Evolutionary conservation across 2,888 invertebrate genomes (phyloP).

Genomic region (Parelbella ahira): DNA sequence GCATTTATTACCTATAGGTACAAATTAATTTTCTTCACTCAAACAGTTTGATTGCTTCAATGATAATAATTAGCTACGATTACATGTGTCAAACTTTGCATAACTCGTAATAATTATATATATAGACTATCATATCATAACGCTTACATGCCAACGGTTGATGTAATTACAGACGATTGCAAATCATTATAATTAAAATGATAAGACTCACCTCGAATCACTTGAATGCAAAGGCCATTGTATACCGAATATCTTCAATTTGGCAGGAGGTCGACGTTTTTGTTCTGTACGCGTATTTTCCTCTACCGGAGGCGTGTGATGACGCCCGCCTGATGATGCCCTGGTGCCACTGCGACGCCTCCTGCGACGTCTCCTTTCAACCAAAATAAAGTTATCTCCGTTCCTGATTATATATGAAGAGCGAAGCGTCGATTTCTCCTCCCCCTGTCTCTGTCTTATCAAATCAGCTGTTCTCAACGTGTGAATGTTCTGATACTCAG

Average conservation of each 20-base stretch:
- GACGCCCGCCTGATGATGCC: conserved; percentile 68
- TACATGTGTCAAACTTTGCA: too few relatives aligned
- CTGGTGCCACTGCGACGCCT: conserved; percentile 72
- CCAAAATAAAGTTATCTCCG: conserved; percentile 76
- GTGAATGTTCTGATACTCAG: conserved; percentile 76
- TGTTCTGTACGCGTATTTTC: conserved; percentile 64
- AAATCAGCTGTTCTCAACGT: conserved; percentile 75
- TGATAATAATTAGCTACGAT: too few relatives aligned
- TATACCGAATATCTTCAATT: conserved; percentile 74
- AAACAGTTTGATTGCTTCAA: too few relatives aligned
- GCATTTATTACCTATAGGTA: too few relatives aligned
- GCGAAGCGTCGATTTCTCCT: conserved; percentile 73
- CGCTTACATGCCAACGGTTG: conserved; percentile 6
- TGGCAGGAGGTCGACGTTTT: conserved; percentile 71
- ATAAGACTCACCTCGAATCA: conserved; percentile 62
- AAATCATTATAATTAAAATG: conserved; percentile 6
- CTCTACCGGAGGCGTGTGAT: conserved; percentile 71
- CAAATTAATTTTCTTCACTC: too few relatives aligned
- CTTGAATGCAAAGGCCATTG: conserved; percentile 78
- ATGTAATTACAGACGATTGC: conserved; percentile 4
- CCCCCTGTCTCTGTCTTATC: conserved; percentile 73
- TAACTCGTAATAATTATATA: too few relatives aligned
- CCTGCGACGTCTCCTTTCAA: conserved; percentile 68
- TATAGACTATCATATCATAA: too few relatives aligned
- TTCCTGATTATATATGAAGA: conserved; percentile 75